A percentile compares a stretch with the other conserved stretches of the same genome.
These are phyloP conservation scores for Dicaeum eximium DNA, from an alignment of 2,113 vertebrate species.

Conservation along the genomic window DNA sequence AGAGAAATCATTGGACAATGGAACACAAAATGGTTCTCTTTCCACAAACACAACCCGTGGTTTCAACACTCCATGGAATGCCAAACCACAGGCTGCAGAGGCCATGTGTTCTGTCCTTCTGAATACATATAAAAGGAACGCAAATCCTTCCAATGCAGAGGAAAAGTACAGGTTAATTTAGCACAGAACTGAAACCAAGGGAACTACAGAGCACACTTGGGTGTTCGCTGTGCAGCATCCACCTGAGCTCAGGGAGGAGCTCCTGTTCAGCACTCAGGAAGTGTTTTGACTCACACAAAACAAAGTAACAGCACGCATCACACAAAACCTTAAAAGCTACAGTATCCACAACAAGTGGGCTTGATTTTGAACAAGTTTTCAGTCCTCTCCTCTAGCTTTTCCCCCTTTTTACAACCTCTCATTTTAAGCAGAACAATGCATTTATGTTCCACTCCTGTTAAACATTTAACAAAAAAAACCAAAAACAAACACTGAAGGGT, in stretches of 20 bases:
- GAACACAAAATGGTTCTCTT: not conserved
- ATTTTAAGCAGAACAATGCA: not conserved
- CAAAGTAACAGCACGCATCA: not conserved
- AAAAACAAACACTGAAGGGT: not conserved
- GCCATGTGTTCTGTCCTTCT: slow-evolving; percentile 74
- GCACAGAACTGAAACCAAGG: slow-evolving; percentile 76
- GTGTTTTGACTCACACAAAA: not conserved
- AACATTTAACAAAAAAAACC: not conserved
- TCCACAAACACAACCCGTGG: not conserved
- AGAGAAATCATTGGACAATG: not conserved
- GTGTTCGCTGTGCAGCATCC: slow-evolving; percentile 70
- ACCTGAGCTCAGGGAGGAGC: not conserved
- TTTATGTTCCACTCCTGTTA: not conserved
- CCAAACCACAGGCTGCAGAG: not conserved
- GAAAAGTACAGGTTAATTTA: slow-evolving; percentile 76
- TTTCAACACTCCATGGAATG: rapidly evolving
- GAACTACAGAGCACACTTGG: slow-evolving; percentile 77
- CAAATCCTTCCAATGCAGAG: slow-evolving; percentile 76
- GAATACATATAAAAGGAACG: slow-evolving; percentile 78
- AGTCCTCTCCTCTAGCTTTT: not conserved
- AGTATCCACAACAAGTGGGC: rapidly evolving
- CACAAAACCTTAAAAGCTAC: not conserved
- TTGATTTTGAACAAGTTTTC: not conserved
- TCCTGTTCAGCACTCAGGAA: rapidly evolving
- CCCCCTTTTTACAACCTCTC: not conserved